A percentile compares a stretch with the other conserved stretches of the same genome.
Evolutionary conservation across 2,888 invertebrate species (phyloP).

Genomic region (Eustalomyia histrio): DNA sequence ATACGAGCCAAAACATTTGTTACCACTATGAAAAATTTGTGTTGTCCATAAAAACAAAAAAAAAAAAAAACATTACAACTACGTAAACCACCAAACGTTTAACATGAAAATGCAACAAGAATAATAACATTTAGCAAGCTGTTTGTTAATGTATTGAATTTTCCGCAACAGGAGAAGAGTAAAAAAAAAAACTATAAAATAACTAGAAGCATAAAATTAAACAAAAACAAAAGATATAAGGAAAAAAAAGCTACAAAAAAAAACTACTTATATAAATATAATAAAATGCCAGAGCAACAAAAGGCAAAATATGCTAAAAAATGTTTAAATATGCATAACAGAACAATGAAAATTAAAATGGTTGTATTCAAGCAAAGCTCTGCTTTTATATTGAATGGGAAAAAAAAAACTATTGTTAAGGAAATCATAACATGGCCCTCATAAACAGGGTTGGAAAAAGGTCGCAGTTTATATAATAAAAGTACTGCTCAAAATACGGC

Average conservation of each 20-base stretch:
- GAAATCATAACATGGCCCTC: no score
- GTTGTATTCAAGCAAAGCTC: no score
- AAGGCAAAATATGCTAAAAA: neutral
- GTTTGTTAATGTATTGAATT: no score
- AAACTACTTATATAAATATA: neutral
- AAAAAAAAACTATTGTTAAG: no score
- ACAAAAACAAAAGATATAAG: neutral
- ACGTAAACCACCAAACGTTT: neutral
- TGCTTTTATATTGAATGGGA: no score
- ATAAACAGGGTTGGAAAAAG: no score
- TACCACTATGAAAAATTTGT: neutral
- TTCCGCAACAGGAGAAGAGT: no score
- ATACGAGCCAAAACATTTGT: neutral
- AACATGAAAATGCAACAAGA: neutral
- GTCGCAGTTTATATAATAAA: no score
- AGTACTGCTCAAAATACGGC: no score
- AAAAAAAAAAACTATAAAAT: neutral
- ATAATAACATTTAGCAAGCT: neutral
- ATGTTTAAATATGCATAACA: neutral
- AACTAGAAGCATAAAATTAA: neutral
- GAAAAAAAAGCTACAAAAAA: neutral
- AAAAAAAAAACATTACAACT: neutral
- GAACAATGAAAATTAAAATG: neutral
- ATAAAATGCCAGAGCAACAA: neutral
- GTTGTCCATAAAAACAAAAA: no score